Conservation (phyloP, 2,888 invertebrate genomes). For the Rhyacophila evoluta region DNA sequence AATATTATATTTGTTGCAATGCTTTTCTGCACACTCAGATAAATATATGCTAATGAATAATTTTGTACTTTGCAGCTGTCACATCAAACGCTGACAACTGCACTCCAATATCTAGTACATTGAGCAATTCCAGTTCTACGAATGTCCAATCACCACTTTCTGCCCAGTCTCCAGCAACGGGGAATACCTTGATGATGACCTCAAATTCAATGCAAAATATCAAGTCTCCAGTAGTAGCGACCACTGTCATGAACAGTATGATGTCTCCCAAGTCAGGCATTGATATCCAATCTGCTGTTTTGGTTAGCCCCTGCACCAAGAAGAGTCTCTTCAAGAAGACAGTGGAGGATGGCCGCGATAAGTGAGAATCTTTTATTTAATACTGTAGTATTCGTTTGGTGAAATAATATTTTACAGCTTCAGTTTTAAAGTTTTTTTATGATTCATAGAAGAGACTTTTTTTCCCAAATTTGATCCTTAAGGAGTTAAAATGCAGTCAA, state of each 20-base stretch:
- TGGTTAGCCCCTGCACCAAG: constrained; percentile 77
- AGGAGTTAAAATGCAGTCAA: no score
- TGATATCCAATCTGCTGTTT: constrained; percentile 58
- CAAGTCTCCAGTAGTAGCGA: constrained; percentile 60
- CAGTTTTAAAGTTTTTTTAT: no score
- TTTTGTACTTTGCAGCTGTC: constrained; percentile 44
- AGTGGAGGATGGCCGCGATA: constrained; percentile 93
- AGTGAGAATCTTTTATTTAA: constrained; percentile 68
- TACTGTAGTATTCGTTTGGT: no score
- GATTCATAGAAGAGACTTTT: no score
- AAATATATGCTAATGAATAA: no score
- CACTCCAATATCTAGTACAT: neutral
- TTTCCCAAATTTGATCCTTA: no score
- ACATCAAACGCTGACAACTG: constrained; percentile 34
- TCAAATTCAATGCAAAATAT: constrained; percentile 58
- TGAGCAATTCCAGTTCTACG: neutral
- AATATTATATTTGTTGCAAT: no score
- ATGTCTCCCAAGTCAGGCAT: constrained; percentile 53
- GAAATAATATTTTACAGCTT: no score
- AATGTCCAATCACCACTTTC: neutral
- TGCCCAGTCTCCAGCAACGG: neutral
- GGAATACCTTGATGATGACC: constrained; percentile 39
- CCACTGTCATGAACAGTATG: constrained; percentile 58
- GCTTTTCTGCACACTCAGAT: no score
- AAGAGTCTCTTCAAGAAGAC: constrained; percentile 87